A percentile compares a stretch with the other conserved stretches of the same genome.
phyloP scores from a whole-genome alignment of 2,888 invertebrate genomes.

The Gymnosoma rotundatum region DNA sequence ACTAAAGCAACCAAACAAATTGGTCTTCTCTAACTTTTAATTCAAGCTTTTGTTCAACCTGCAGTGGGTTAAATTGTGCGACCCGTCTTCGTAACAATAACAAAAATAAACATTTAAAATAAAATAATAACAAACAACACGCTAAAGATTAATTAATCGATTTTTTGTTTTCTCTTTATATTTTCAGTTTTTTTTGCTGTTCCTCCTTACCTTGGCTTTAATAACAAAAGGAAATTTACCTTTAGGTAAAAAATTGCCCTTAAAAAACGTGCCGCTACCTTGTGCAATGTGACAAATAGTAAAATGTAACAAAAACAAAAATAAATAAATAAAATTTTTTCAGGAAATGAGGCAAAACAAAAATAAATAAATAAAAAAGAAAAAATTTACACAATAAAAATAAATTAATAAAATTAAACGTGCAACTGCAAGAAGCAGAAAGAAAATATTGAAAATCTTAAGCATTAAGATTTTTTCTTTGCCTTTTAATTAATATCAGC shows the following conservation, averaged over 20 bases:
- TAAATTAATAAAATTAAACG: conserved; percentile 14
- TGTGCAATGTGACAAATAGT: conserved; percentile 36
- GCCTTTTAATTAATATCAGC: background rate
- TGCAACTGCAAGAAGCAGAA: background rate
- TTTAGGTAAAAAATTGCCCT: background rate
- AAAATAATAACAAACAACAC: background rate
- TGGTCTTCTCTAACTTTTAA: no score
- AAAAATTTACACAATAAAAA: background rate
- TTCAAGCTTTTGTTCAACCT: no score
- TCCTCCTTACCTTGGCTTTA: conserved; percentile 17
- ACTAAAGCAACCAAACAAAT: no score
- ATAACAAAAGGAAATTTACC: conserved; percentile 10
- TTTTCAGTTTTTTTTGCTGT: conserved; percentile 31
- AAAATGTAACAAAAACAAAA: conserved; percentile 17
- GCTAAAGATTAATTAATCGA: conserved; percentile 63
- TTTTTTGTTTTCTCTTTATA: conserved; percentile 39
- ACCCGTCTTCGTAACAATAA: background rate
- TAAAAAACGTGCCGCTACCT: conserved; percentile 41
- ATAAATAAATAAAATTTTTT: background rate
- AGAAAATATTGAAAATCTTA: no score
- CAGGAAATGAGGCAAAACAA: background rate
- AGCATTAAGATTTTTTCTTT: background rate
- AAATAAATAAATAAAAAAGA: no score
- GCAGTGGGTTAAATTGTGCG: background rate
- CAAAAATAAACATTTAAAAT: background rate